Evolutionary conservation across 2,888 invertebrate species (phyloP).

Genomic region (Himalopsyche anomala): DNA sequence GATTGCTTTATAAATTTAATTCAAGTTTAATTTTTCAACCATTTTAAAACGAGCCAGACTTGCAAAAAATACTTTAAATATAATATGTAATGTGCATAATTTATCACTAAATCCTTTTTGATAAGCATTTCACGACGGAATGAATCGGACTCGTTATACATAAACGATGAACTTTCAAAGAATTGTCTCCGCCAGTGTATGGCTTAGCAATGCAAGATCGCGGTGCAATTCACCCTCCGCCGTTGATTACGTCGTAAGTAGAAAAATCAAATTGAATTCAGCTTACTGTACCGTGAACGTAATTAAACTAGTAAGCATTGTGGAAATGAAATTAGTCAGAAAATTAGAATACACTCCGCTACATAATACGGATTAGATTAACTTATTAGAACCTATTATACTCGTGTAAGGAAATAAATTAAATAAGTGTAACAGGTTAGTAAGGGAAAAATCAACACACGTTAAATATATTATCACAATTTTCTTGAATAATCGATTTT

Average conservation of each 20-base stretch:
- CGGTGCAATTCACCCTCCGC: slow-evolving; percentile 11
- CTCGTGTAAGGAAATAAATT: not conserved
- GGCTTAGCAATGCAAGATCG: not conserved
- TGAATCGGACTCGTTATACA: no score
- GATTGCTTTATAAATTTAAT: no score
- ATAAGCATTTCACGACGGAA: no score
- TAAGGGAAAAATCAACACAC: no score
- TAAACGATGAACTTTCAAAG: not conserved
- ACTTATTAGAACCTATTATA: not conserved
- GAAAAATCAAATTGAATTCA: slow-evolving; percentile 64
- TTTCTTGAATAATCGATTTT: no score
- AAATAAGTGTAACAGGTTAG: not conserved
- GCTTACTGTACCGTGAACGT: slow-evolving; percentile 56
- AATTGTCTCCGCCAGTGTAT: not conserved
- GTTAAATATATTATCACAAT: no score
- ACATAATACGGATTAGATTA: not conserved
- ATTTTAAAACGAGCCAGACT: no score
- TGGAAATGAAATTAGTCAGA: slow-evolving; percentile 61
- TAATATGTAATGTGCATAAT: no score
- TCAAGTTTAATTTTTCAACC: no score
- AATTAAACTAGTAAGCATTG: slow-evolving; percentile 64
- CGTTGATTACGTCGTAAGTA: slow-evolving; percentile 60
- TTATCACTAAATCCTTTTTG: no score
- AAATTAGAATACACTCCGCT: slow-evolving; percentile 55
- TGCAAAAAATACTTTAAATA: no score